A percentile compares a stretch with the other conserved stretches of the same genome.
Evolutionary conservation across 2,113 vertebrate species (phyloP).

Genomic region (Nicator chloris): DNA sequence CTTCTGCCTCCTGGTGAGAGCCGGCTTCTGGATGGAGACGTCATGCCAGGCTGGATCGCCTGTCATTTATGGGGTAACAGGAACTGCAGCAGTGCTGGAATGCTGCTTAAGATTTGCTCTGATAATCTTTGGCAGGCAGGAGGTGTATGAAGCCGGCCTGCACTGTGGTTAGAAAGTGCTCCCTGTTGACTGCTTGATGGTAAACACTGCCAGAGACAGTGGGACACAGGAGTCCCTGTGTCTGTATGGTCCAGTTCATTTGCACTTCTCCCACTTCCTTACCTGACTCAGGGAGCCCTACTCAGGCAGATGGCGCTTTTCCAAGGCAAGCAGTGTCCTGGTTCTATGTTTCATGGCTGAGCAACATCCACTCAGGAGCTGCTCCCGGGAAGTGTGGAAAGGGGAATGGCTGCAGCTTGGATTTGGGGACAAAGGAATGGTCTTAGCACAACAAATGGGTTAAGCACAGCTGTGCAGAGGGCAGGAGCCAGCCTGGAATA

Average conservation of each 20-base stretch:
- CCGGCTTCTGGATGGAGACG: rapidly evolving
- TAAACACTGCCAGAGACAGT: not conserved
- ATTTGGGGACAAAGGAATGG: not conserved
- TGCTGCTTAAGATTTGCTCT: not conserved
- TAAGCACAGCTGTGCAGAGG: not conserved
- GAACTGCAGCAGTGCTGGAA: not conserved
- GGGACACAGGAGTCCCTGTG: not conserved
- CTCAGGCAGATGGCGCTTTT: not conserved
- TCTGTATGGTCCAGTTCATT: not conserved
- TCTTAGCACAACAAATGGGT: not conserved
- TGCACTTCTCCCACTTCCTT: not conserved
- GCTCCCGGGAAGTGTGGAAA: not conserved
- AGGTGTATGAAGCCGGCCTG: not conserved
- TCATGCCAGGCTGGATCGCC: not conserved
- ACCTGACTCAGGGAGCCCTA: not conserved
- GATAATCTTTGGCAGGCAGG: not conserved
- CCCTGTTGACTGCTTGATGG: not conserved
- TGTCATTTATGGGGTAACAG: not conserved
- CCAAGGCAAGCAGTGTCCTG: not conserved
- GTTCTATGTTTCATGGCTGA: not conserved
- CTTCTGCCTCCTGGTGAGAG: not conserved
- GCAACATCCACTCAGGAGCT: not conserved
- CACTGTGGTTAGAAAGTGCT: not conserved
- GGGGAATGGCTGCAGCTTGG: not conserved
- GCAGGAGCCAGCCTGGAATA: not conserved